phyloP scores from a whole-genome alignment of 2,113 vertebrate genomes.

The Anser brachyrhynchus region DNA sequence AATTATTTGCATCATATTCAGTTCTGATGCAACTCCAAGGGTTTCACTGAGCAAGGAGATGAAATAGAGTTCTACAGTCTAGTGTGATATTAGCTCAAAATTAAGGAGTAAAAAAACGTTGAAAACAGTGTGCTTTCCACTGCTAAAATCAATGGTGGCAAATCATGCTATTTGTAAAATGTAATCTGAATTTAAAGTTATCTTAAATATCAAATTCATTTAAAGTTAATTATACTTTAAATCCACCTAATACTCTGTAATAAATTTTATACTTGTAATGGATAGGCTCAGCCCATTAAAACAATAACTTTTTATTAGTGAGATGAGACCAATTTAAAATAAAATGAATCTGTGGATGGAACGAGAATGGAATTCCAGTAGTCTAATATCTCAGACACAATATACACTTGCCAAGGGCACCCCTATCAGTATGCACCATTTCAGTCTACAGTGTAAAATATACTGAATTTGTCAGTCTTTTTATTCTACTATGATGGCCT shows the following conservation, averaged over 20 bases:
- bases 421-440: background rate
- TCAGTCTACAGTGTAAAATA: background rate
- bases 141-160: background rate
- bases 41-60: background rate
- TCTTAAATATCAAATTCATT: constrained; percentile 60
- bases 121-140: background rate
- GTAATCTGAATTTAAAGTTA: constrained; percentile 39
- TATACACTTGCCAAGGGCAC: background rate
- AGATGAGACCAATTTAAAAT: constrained; percentile 45
- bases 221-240: constrained; percentile 53
- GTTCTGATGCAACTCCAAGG: background rate
- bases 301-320: constrained; percentile 38
- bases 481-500: background rate
- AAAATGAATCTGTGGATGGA: constrained; percentile 46
- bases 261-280: constrained; percentile 56
- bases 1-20: background rate
- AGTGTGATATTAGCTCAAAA: background rate
- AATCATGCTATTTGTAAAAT: constrained; percentile 28
- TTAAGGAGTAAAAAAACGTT: background rate
- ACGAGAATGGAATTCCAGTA: constrained; percentile 38
- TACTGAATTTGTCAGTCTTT: background rate
- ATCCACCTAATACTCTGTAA: constrained; percentile 47
- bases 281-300: constrained; percentile 38
- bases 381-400: background rate
- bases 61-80: background rate